Evolutionary conservation across 1,140 invertebrate genomes (phyloP).

Genomic region (Cataglyphis hispanica): DNA sequence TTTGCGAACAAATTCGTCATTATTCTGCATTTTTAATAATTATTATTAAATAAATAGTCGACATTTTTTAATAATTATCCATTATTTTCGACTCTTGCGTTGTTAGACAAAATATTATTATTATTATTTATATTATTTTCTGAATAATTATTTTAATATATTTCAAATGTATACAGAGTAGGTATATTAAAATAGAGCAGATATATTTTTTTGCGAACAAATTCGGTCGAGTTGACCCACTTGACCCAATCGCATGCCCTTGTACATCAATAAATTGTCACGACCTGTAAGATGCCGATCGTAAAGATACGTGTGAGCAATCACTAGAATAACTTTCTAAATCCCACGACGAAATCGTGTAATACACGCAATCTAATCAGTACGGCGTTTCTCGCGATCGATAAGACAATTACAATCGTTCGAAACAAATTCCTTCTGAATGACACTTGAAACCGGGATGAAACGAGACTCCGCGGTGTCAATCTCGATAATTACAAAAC

Average conservation of each 20-base stretch:
- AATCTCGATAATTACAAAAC: conserved; percentile 25
- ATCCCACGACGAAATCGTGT: conserved; percentile 4
- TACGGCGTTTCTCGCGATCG: neutral
- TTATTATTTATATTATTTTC: too few species aligned
- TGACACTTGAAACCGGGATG: neutral
- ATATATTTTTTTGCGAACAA: neutral
- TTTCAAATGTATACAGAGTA: neutral
- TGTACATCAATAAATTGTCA: neutral
- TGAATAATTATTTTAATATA: neutral
- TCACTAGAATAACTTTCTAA: conserved; percentile 35
- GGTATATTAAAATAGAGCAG: neutral
- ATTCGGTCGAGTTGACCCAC: neutral
- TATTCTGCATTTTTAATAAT: neutral
- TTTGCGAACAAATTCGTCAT: neutral
- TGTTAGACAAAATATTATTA: neutral
- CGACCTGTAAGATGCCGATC: conserved; percentile 5
- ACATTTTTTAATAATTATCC: neutral
- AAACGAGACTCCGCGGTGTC: neutral
- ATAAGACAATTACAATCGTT: neutral
- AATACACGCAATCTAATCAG: conserved; percentile 35
- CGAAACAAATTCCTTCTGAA: neutral
- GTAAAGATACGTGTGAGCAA: neutral
- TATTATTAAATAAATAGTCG: neutral
- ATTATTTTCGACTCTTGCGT: neutral
- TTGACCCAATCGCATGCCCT: neutral